A percentile compares a stretch with the other conserved stretches of the same genome.
phyloP scores from a whole-genome alignment of 2,113 vertebrate genomes.

The Stomatorhinus ivindoensis region DNA sequence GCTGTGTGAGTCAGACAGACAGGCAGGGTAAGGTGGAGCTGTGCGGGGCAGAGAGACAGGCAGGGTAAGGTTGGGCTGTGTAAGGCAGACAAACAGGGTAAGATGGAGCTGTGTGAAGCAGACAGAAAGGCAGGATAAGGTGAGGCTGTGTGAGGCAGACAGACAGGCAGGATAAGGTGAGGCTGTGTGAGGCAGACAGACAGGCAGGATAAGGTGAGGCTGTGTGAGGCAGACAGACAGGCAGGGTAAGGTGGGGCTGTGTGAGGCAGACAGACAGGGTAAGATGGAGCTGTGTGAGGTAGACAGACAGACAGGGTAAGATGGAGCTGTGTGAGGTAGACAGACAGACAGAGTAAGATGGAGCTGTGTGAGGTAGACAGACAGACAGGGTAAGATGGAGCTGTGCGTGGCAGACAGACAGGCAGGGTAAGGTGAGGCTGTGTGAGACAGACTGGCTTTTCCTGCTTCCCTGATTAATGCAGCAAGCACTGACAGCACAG shows the following conservation, averaged over 20 bases:
- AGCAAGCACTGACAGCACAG: background rate
- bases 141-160: background rate
- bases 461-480: constrained; percentile 11
- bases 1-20: background rate
- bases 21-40: background rate
- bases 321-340: background rate
- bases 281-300: background rate
- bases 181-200: background rate
- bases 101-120: background rate
- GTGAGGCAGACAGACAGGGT: background rate
- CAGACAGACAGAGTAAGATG: background rate
- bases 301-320: background rate
- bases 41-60: background rate
- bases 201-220: background rate
- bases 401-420: background rate
- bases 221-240: background rate
- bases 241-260: background rate
- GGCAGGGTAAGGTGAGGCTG: background rate
- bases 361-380: background rate
- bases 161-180: background rate
- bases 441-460: background rate
- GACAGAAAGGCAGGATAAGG: background rate
- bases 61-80: background rate
- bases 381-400: background rate
- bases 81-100: background rate